phyloP scores from a whole-genome alignment of 2,888 invertebrate genomes.

The Selenia dentaria region DNA sequence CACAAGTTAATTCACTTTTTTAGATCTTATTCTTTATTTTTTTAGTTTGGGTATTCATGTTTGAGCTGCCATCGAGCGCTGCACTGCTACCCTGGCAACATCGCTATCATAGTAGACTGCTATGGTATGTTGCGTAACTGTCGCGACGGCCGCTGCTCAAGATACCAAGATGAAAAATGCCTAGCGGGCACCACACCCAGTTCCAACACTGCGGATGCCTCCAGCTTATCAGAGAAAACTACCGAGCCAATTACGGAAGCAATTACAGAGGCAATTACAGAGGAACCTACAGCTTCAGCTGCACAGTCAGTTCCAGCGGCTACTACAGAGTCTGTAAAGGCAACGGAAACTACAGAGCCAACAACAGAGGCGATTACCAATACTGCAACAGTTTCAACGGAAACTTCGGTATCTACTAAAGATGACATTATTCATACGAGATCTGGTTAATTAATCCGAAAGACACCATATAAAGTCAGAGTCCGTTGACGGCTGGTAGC shows the following conservation, averaged over 20 bases:
- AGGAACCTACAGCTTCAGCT: not conserved
- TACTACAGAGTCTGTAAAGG: not conserved
- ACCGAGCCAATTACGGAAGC: not conserved
- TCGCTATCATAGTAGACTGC: constrained; percentile 48
- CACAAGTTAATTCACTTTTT: too few species aligned
- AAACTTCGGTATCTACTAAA: not conserved
- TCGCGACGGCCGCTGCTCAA: constrained; percentile 49
- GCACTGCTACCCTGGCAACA: constrained; percentile 48
- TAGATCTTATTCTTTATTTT: too few species aligned
- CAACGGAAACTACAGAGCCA: not conserved
- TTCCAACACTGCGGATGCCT: constrained; percentile 2
- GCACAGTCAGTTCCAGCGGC: not conserved
- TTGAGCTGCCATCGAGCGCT: constrained; percentile 45
- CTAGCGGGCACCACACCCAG: constrained; percentile 20
- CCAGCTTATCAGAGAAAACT: too few species aligned
- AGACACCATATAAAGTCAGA: too few species aligned
- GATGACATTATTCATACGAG: too few species aligned
- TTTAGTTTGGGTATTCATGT: constrained; percentile 52
- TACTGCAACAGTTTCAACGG: not conserved
- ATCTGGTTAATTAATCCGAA: too few species aligned
- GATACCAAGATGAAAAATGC: constrained; percentile 42
- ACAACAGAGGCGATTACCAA: not conserved
- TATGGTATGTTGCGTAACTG: constrained; percentile 46
- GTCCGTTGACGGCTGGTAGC: too few species aligned
- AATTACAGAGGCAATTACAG: not conserved